phyloP scores from a whole-genome alignment of 2,888 invertebrate species.

The Mesorhabditis sp. region DNA sequence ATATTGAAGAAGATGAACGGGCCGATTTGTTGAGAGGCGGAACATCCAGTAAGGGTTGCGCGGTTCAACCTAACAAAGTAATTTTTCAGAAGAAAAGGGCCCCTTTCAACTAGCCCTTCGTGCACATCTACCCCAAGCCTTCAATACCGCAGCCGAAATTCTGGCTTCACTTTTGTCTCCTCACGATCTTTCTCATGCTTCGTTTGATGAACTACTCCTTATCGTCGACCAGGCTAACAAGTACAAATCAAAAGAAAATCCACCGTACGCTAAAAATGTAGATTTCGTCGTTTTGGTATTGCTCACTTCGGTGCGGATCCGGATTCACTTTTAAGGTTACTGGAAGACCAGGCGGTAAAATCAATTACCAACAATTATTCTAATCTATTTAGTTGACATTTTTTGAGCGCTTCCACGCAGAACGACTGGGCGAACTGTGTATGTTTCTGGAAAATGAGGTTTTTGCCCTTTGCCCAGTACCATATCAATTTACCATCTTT shows the following conservation, averaged over 20 bases:
- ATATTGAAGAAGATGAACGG: constrained; percentile 43
- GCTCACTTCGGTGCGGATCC: constrained; percentile 35
- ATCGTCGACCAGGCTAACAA: not conserved
- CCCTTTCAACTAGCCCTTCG: not conserved
- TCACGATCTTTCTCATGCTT: constrained; percentile 3
- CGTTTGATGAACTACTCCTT: not conserved
- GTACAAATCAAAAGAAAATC: not conserved
- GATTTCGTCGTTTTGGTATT: constrained; percentile 47
- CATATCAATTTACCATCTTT: constrained; percentile 50
- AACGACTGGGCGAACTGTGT: constrained; percentile 48
- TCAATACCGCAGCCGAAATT: not conserved
- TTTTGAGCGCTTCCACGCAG: constrained; percentile 38
- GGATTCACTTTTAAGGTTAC: constrained; percentile 26
- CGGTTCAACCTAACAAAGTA: not conserved
- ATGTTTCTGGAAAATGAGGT: constrained; percentile 55
- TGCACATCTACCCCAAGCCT: not conserved
- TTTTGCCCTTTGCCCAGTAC: constrained; percentile 52
- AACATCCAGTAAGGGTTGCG: not conserved
- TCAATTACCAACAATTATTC: not conserved
- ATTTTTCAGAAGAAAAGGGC: not conserved
- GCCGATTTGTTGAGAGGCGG: not conserved
- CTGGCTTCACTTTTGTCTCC: not conserved
- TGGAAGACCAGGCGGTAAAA: constrained; percentile 25
- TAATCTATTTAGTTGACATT: constrained; percentile 15
- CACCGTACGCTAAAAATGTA: constrained; percentile 1